Evolutionary conservation across 2,888 invertebrate species (phyloP).

Genomic region (Altica lythri): DNA sequence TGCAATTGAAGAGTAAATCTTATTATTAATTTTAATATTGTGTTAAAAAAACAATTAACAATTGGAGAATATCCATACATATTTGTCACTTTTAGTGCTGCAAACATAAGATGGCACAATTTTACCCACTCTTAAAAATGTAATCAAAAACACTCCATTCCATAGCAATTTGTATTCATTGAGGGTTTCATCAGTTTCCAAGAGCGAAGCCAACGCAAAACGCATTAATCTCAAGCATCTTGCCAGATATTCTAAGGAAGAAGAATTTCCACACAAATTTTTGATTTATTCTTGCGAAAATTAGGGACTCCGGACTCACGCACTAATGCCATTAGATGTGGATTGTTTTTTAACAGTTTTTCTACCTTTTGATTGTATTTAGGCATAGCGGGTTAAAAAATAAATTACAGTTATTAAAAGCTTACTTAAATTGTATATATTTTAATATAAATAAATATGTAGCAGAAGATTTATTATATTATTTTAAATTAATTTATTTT

Average conservation of each 20-base stretch:
- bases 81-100: background rate
- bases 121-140: slow-evolving; percentile 8
- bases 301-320: slow-evolving; percentile 23
- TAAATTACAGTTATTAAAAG: too few relatives aligned
- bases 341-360: slow-evolving; percentile 11
- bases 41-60: too few relatives aligned
- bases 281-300: slow-evolving; percentile 31
- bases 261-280: slow-evolving; percentile 39
- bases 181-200: slow-evolving; percentile 42
- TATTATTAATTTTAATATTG: too few relatives aligned
- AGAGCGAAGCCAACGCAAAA: slow-evolving; percentile 38
- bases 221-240: slow-evolving; percentile 41
- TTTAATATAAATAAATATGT: too few relatives aligned
- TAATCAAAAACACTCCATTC: slow-evolving; percentile 28
- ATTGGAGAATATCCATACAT: too few relatives aligned
- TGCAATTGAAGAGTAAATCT: too few relatives aligned
- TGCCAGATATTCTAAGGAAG: slow-evolving; percentile 35
- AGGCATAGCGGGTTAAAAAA: too few relatives aligned
- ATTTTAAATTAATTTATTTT: too few relatives aligned
- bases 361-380: too few relatives aligned
- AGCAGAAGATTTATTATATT: too few relatives aligned
- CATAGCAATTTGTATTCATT: slow-evolving; percentile 41
- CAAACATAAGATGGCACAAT: background rate
- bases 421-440: too few relatives aligned
- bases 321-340: slow-evolving; percentile 10